phyloP scores from a whole-genome alignment of 2,113 vertebrate genomes.

The Sclerurus mexicanus region DNA sequence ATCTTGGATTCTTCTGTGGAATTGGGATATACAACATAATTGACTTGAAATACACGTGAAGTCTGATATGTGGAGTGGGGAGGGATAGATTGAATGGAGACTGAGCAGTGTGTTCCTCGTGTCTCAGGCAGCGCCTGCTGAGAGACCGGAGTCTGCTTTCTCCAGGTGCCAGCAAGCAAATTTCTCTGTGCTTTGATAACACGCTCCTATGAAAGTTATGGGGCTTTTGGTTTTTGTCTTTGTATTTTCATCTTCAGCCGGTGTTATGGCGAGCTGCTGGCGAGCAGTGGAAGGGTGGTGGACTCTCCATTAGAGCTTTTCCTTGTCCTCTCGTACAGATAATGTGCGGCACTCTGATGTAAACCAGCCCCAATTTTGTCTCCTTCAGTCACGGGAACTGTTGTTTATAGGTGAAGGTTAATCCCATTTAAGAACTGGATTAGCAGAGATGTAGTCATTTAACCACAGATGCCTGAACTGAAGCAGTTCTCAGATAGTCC shows the following conservation, averaged over 20 bases:
- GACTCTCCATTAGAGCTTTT: not conserved
- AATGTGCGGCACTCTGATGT: not conserved
- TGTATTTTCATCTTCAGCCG: not conserved
- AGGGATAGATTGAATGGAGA: not conserved
- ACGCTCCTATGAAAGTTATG: not conserved
- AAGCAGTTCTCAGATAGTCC: not conserved
- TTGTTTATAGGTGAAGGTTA: conserved; percentile 37
- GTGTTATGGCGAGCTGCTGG: accelerated
- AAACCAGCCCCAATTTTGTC: conserved; percentile 15
- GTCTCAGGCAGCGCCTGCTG: not conserved
- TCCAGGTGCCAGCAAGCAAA: not conserved
- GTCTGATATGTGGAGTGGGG: accelerated
- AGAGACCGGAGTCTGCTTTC: not conserved
- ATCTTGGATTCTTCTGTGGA: not conserved
- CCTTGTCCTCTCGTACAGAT: not conserved
- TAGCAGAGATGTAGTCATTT: not conserved
- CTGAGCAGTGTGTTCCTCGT: accelerated
- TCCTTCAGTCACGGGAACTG: not conserved
- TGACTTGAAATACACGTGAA: not conserved
- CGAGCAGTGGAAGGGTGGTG: accelerated
- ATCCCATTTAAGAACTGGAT: conserved; percentile 34
- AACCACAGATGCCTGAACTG: conserved; percentile 1
- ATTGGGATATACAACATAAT: not conserved
- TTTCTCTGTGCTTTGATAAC: not conserved
- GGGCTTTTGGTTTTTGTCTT: not conserved